Base-by-base conservation (phyloP, 2,888 invertebrate species). In the Clanis bilineata region DNA sequence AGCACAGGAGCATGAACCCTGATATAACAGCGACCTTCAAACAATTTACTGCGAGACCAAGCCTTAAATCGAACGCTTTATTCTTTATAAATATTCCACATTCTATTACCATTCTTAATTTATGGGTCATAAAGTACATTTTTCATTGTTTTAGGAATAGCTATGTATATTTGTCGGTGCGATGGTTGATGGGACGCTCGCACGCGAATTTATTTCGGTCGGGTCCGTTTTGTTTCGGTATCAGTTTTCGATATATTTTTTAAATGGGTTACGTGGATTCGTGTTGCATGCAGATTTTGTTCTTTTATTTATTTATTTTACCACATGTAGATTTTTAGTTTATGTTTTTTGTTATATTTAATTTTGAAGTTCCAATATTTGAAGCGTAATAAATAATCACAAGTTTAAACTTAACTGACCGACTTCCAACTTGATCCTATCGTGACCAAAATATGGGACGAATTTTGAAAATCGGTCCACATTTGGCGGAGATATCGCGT, bases 41-140 rank as follows among this genome's bases (percentile, higher is more conserved):
- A 51, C 32, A 51, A 18, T 51, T 32, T 32, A 51, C 28, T 32
- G 61, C 45, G 23, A 51, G 39, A 25, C 55, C 45, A 61, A 64
- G 57, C 64, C 71, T 65, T 65, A 62, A 71, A 71, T 57, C 61
- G 58, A 64, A 62, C 69, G 57, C 59, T 51, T 51, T 51, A 21
- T 51, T 51, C 28, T 18, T 10, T 23, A 28, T 51, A 51, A 51
- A 51, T 51, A 51, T 21, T 32, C 18, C 18, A 15, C 51, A 51
- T 51, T 51, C 32, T 51, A 51, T 32, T 51, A 32, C 32, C 51
- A 51, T 32, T 15, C 51, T 51, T 51, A 51, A 51, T 51, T 51
- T 51, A 51, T 51, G 51, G 32, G 15, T 18, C 18, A 4, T 51
- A 51, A 32, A 32, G 51, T 51, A 51, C 28, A 32, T 32, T 51